phyloP scores from a whole-genome alignment of 2,888 invertebrate genomes.

The Sinotaia quadrata region DNA sequence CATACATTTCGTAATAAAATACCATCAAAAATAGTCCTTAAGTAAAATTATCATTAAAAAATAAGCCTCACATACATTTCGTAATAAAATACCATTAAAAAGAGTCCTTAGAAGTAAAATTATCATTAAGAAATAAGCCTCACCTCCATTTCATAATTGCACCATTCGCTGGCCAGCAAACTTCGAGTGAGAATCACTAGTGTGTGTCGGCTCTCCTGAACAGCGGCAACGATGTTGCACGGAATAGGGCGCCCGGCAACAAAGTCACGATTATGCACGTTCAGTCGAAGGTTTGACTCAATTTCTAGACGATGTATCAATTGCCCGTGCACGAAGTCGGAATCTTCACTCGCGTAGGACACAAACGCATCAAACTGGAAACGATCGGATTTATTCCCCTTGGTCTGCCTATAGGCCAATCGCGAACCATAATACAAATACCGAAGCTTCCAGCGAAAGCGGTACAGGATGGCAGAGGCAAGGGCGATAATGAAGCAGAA shows the following conservation, averaged over 20 bases:
- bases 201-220: constrained; percentile 28
- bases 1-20: too few relatives aligned
- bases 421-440: constrained; percentile 27
- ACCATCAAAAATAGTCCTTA: too few relatives aligned
- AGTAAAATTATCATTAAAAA: too few relatives aligned
- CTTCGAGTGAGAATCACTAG: constrained; percentile 22
- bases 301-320: constrained; percentile 17
- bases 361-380: constrained; percentile 26
- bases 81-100: too few relatives aligned
- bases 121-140: too few relatives aligned
- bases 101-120: too few relatives aligned
- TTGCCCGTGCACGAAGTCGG: constrained; percentile 14
- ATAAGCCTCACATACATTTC: too few relatives aligned
- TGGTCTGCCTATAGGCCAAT: too few relatives aligned
- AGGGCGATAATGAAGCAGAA: constrained; percentile 16
- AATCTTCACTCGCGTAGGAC: constrained; percentile 22
- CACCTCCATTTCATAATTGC: constrained; percentile 27
- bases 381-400: too few relatives aligned
- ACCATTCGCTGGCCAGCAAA: constrained; percentile 19
- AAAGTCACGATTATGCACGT: constrained; percentile 28
- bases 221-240: constrained; percentile 22
- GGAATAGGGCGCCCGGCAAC: constrained; percentile 17
- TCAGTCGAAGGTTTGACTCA: constrained; percentile 12
- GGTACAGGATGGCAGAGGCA: constrained; percentile 14
- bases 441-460: constrained; percentile 27